Evolutionary conservation across 2,113 vertebrate species (phyloP).

Genomic region (Pithys albifrons): DNA sequence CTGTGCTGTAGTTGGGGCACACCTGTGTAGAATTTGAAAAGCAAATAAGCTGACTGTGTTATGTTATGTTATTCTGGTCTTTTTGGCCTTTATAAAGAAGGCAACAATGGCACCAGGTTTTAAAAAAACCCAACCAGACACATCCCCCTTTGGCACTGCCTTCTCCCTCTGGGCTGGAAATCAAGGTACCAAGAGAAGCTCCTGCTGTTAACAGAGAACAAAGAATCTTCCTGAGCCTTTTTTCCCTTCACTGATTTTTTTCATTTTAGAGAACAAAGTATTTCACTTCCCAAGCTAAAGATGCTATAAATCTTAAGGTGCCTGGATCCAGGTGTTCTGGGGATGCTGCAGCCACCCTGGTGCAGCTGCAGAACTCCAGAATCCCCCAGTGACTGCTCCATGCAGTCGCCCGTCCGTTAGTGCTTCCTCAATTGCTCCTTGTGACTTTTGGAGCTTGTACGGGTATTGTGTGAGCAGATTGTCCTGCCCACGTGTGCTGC

Average conservation of each 20-base stretch:
- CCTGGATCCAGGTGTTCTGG: not conserved
- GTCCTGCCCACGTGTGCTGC: not conserved
- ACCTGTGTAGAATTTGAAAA: not conserved
- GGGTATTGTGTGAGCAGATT: not conserved
- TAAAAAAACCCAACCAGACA: not conserved
- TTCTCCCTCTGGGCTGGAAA: not conserved
- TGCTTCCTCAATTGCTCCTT: not conserved
- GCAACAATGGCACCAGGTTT: not conserved
- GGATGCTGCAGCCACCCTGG: not conserved
- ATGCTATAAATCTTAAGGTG: not conserved
- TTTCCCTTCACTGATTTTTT: not conserved
- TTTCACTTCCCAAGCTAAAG: not conserved
- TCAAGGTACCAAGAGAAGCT: not conserved
- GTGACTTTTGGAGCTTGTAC: not conserved
- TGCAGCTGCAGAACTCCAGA: not conserved
- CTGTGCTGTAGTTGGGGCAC: rapidly evolving
- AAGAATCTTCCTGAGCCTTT: not conserved
- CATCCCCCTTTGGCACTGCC: not conserved
- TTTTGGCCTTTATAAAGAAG: not conserved
- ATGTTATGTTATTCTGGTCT: not conserved
- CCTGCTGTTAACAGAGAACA: not conserved
- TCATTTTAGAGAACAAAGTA: not conserved
- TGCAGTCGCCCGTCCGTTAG: not conserved
- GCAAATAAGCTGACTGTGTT: not conserved
- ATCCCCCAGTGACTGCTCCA: not conserved